Evolutionary conservation across 2,113 vertebrate genomes (phyloP).

Genomic region (Miniopterus natalensis): DNA sequence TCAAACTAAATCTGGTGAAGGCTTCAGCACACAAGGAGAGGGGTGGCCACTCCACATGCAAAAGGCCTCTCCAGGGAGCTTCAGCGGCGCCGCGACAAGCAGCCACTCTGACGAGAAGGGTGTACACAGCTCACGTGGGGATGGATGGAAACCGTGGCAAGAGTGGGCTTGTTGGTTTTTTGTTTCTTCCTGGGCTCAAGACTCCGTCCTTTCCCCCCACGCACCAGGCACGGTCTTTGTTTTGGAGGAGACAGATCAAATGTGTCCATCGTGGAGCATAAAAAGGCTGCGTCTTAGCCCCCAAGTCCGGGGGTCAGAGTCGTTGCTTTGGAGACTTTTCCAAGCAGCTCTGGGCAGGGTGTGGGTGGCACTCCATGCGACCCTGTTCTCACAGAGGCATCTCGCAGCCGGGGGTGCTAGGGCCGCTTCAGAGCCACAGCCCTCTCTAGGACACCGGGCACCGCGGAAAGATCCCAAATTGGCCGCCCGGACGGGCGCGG

Average conservation of each 20-base stretch:
- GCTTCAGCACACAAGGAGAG: constrained; percentile 43
- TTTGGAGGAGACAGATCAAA: constrained; percentile 74
- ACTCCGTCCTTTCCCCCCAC: constrained; percentile 47
- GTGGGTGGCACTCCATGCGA: neutral
- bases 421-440: constrained; percentile 41
- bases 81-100: neutral
- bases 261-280: constrained; percentile 62
- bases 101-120: neutral
- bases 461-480: constrained; percentile 58
- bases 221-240: constrained; percentile 46
- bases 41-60: neutral
- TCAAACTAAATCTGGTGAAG: constrained; percentile 34
- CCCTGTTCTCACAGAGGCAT: neutral
- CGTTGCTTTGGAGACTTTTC: neutral
- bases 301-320: constrained; percentile 56
- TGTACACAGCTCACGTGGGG: neutral
- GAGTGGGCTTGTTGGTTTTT: constrained; percentile 78
- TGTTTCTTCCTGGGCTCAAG: constrained; percentile 87
- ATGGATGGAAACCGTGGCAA: constrained; percentile 58
- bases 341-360: constrained; percentile 49
- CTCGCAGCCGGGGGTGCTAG: neutral
- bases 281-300: constrained; percentile 58
- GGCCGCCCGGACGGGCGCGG: constrained; percentile 40
- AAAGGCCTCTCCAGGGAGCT: neutral
- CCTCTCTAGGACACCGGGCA: constrained; percentile 66